Percentiles rank a stretch among this genome's conserved stretches.
phyloP scores from a whole-genome alignment of 2,113 vertebrate genomes.

The Carettochelys insculpta region DNA sequence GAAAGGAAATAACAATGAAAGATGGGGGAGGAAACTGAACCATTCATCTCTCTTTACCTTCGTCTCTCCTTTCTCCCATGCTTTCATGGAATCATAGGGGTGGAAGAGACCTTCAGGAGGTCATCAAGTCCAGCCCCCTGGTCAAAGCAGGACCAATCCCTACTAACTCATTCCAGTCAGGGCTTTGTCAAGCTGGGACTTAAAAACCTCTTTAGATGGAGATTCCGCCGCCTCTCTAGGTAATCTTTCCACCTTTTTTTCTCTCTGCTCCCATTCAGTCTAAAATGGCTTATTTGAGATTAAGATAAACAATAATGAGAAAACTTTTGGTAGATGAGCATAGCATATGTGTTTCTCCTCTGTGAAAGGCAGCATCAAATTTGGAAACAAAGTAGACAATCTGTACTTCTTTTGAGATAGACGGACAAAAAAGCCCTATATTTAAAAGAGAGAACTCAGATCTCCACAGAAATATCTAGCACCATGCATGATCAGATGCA shows the following conservation, averaged over 20 bases:
- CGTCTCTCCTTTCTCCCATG: neutral
- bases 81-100: too few species aligned
- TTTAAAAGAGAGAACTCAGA: neutral
- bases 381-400: neutral
- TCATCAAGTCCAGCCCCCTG: too few species aligned
- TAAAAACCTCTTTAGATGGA: too few species aligned
- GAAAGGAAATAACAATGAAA: neutral
- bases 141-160: too few species aligned
- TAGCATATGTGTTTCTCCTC: rapidly evolving
- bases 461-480: neutral
- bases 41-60: neutral
- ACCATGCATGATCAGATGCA: neutral
- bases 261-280: rapidly evolving
- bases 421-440: neutral
- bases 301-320: neutral
- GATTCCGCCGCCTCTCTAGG: too few species aligned
- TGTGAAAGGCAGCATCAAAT: rapidly evolving
- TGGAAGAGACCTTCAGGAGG: too few species aligned
- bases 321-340: neutral
- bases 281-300: neutral
- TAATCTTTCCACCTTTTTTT: neutral
- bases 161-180: too few species aligned
- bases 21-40: neutral
- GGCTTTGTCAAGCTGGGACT: too few species aligned
- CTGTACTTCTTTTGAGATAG: neutral